Evolutionary conservation across 1,140 invertebrate genomes (phyloP).

Genomic region (Xylocopa sonorina): DNA sequence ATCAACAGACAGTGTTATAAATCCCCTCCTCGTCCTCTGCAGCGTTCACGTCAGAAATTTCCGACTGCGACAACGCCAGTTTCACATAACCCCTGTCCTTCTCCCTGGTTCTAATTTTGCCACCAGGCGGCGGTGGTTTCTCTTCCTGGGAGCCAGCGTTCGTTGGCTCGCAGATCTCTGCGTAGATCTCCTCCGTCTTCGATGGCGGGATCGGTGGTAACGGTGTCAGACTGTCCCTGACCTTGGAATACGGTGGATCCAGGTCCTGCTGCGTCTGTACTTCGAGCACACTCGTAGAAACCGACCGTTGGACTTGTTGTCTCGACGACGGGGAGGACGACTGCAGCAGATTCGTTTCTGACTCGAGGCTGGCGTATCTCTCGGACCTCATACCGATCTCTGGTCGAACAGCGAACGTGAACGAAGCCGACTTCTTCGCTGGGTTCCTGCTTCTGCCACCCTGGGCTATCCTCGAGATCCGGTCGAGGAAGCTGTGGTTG

Average conservation of each 20-base stretch:
- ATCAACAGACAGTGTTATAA: conserved; percentile 79
- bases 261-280: conserved; percentile 70
- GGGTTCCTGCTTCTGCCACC: conserved; percentile 77
- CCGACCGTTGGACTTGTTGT: conserved; percentile 78
- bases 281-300: conserved; percentile 78
- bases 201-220: conserved; percentile 73
- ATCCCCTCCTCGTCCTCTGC: conserved; percentile 77
- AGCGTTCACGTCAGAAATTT: conserved; percentile 60
- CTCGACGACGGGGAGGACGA: conserved; percentile 50
- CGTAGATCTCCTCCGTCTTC: conserved; percentile 76
- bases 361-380: conserved; percentile 78
- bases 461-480: conserved; percentile 78
- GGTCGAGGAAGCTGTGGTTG: conserved; percentile 73
- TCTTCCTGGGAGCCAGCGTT: conserved; percentile 53
- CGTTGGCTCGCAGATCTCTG: conserved; percentile 76
- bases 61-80: conserved; percentile 69
- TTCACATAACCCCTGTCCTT: conserved; percentile 76
- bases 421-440: conserved; percentile 79
- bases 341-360: conserved; percentile 73
- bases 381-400: conserved; percentile 79
- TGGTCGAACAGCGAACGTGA: conserved; percentile 78
- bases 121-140: conserved; percentile 60
- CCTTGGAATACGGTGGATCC: conserved; percentile 79
- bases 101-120: conserved; percentile 63
- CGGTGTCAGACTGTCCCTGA: conserved; percentile 77